Base-by-base conservation (phyloP, 1,140 invertebrate species). In the Wasmannia auropunctata region DNA sequence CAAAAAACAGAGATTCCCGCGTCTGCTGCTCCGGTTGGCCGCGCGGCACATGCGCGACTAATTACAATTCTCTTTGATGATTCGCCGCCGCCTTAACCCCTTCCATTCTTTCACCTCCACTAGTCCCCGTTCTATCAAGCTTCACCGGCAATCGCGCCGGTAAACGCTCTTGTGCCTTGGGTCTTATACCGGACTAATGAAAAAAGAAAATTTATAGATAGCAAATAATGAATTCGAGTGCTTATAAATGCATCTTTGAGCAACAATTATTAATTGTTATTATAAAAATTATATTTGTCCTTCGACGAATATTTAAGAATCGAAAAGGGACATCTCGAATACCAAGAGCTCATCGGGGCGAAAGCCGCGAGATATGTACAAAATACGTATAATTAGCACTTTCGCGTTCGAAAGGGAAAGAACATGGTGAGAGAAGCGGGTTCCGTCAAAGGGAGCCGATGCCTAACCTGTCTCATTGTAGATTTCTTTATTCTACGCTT, bases 331-430 rank as follows among this genome's bases (percentile, higher is more conserved):
- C 2, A 67, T 6, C n/a, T n/a, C 4, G 63, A 5, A 46, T 19
- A 67, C n/a, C 31, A 11, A 25, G 56, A 28, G 25, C 14, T 60
- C 37, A 5, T 46, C 6, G 2, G 40, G 0, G 8, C 14, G 22
- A 67, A 67, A 67, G 22, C 2, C n/a, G 72, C 58, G 7, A 37
- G 46, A 72, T 46, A 62, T 69, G 75, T 87, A 88, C 79, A 88
- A 75, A 88, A 91, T 88, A 86, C 77, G 65, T 63, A 86, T 89
- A 92, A 92, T 92, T 92, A 92, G 88, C 88, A 92, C 88, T 92
- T 85, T 87, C 84, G 85, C 67, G 69, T 90, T 49, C 62, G 54
- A 88, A 76, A 76, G 87, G 80, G 86, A 91, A 87, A 91, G 89
- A 87, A 91, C 31, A 60, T 80, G 87, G 87, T 67, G 85, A 84